phyloP scores from a whole-genome alignment of 2,888 invertebrate species.

The Smittia sp. region DNA sequence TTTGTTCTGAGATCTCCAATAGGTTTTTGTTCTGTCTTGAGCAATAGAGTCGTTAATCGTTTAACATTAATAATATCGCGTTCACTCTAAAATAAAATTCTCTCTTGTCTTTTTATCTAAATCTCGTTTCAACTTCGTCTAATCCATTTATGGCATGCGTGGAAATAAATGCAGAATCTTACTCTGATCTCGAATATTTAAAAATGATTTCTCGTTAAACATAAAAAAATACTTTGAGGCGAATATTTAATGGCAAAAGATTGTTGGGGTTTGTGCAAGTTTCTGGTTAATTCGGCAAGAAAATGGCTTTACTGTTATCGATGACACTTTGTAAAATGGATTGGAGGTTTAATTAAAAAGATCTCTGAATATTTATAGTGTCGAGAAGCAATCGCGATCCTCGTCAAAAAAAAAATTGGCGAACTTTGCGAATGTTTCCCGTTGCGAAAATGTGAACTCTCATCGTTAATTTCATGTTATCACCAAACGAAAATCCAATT shows the following conservation, averaged over 20 bases:
- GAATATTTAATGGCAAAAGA: slow-evolving; percentile 18
- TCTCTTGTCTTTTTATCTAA: not conserved
- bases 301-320: slow-evolving; percentile 10
- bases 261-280: slow-evolving; percentile 10
- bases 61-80: slow-evolving; percentile 19
- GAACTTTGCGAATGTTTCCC: too few relatives aligned
- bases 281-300: slow-evolving; percentile 4
- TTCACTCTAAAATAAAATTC: not conserved
- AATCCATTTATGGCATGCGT: slow-evolving; percentile 20
- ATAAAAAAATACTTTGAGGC: slow-evolving; percentile 19
- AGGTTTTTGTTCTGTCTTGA: not conserved
- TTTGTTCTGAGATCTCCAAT: slow-evolving; percentile 2
- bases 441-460: too few relatives aligned
- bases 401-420: too few relatives aligned
- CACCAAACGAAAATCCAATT: not conserved
- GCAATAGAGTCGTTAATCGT: not conserved
- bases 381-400: not conserved
- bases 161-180: slow-evolving; percentile 20
- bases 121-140: not conserved
- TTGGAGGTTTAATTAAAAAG: not conserved
- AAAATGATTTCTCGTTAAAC: not conserved
- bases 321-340: not conserved
- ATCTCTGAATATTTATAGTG: too few relatives aligned
- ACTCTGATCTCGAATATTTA: not conserved
- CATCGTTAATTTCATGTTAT: not conserved